A percentile compares a stretch with the other conserved stretches of the same genome.
Conservation (phyloP, 2,888 invertebrate species). For the Xanthorhoe spadicearia region DNA sequence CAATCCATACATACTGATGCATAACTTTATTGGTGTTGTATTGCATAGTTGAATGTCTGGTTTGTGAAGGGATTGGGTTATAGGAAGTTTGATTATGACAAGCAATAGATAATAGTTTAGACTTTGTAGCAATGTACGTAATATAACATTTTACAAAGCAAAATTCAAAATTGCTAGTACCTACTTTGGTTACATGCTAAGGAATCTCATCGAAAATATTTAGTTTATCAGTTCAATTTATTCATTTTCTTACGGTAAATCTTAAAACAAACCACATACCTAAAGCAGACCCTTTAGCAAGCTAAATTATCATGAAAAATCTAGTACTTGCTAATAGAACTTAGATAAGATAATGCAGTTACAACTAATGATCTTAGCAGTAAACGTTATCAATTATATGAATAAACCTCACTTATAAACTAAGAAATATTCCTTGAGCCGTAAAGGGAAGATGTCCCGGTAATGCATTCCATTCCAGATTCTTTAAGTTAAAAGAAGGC, state of each 20-base stretch:
- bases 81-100: slow-evolving; percentile 25
- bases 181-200: too few species aligned
- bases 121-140: not conserved
- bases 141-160: too few species aligned
- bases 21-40: slow-evolving; percentile 53
- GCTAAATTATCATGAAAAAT: not conserved
- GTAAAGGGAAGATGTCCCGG: slow-evolving; percentile 31
- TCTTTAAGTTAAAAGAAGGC: slow-evolving; percentile 35
- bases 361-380: not conserved
- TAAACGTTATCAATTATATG: slow-evolving; percentile 17
- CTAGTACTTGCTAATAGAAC: not conserved
- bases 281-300: not conserved
- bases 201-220: too few species aligned
- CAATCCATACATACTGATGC: slow-evolving; percentile 73
- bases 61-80: slow-evolving; percentile 30
- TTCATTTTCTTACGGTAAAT: too few species aligned
- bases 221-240: too few species aligned
- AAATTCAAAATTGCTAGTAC: too few species aligned
- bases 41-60: slow-evolving; percentile 30
- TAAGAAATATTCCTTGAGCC: slow-evolving; percentile 8
- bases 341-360: not conserved
- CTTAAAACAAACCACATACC: too few species aligned
- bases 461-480: slow-evolving; percentile 33
- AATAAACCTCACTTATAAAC: slow-evolving; percentile 10
- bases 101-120: not conserved